Percentiles rank a stretch among this genome's conserved stretches.
Conservation (phyloP, 1,140 invertebrate genomes). For the Metaphire vulgaris region DNA sequence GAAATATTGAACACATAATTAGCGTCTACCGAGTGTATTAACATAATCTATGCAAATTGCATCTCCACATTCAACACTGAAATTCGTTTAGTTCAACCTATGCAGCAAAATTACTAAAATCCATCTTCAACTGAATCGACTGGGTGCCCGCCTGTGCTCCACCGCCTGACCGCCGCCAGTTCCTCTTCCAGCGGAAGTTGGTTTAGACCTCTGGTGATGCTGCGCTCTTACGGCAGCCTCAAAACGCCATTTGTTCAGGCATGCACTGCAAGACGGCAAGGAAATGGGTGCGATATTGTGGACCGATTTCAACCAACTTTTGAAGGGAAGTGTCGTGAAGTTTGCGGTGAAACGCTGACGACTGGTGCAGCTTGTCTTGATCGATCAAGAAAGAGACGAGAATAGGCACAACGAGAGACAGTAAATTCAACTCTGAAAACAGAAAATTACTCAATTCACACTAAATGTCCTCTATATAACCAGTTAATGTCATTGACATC, state of each 20-base stretch:
- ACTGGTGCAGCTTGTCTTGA: constrained; percentile 57
- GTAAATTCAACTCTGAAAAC: constrained; percentile 72
- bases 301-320: constrained; percentile 81
- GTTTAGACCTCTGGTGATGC: constrained; percentile 56
- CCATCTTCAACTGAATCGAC: constrained; percentile 88
- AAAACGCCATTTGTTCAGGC: constrained; percentile 68
- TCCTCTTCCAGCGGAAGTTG: constrained; percentile 51
- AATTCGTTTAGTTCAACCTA: too few species aligned
- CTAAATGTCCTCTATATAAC: background rate
- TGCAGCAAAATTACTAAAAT: constrained; percentile 75
- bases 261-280: constrained; percentile 78
- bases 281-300: constrained; percentile 73
- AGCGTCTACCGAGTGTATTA: too few species aligned
- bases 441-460: too few species aligned
- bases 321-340: constrained; percentile 80
- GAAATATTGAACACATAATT: background rate
- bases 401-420: constrained; percentile 77
- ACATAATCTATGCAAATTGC: too few species aligned
- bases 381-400: constrained; percentile 76
- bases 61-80: too few species aligned
- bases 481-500: background rate
- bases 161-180: constrained; percentile 43
- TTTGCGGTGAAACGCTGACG: constrained; percentile 53
- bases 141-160: constrained; percentile 59
- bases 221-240: constrained; percentile 73